A percentile compares a stretch with the other conserved stretches of the same genome.
phyloP scores from a whole-genome alignment of 2,113 vertebrate species.

The Hippoglossus stenolepis region DNA sequence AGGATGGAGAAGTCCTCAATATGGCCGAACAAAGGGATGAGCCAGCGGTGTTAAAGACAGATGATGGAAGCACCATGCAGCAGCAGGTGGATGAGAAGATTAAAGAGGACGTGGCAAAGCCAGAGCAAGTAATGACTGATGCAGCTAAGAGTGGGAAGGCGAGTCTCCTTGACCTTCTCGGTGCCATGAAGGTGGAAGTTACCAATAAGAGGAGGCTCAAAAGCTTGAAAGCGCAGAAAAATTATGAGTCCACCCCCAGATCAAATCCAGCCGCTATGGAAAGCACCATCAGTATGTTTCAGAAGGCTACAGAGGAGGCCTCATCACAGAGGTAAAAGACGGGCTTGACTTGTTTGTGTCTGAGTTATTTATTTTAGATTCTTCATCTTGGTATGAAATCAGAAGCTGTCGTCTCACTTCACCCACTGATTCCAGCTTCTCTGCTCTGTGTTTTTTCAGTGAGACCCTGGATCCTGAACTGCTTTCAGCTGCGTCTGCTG shows the following conservation, averaged over 20 bases:
- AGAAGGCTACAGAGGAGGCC: slow-evolving; percentile 60
- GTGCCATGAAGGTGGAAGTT: slow-evolving; percentile 89
- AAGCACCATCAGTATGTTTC: slow-evolving; percentile 71
- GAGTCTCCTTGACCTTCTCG: slow-evolving; percentile 84
- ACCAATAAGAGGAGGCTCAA: slow-evolving; percentile 81
- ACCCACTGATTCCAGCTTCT: neutral
- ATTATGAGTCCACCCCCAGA: slow-evolving; percentile 8
- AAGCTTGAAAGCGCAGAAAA: slow-evolving; percentile 57
- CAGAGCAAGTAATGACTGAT: neutral
- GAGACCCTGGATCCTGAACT: slow-evolving; percentile 82
- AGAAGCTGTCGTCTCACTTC: neutral
- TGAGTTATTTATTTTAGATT: neutral
- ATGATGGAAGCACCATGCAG: slow-evolving; percentile 6
- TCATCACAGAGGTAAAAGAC: slow-evolving; percentile 78
- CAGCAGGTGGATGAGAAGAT: slow-evolving; percentile 4
- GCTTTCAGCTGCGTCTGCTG: slow-evolving; percentile 87
- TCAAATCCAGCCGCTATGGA: slow-evolving; percentile 38
- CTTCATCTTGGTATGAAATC: neutral
- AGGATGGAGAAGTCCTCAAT: slow-evolving; percentile 11
- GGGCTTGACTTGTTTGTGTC: too few species aligned
- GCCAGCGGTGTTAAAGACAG: slow-evolving; percentile 9
- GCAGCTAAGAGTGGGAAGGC: slow-evolving; percentile 76
- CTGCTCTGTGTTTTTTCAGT: slow-evolving; percentile 40
- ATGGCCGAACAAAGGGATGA: slow-evolving; percentile 9
- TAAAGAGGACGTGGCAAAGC: slow-evolving; percentile 5